Evolutionary conservation across 2,888 invertebrate genomes (phyloP), one percentile per base, ranked within the genome.

Genomic region (Papilio gigon): DNA sequence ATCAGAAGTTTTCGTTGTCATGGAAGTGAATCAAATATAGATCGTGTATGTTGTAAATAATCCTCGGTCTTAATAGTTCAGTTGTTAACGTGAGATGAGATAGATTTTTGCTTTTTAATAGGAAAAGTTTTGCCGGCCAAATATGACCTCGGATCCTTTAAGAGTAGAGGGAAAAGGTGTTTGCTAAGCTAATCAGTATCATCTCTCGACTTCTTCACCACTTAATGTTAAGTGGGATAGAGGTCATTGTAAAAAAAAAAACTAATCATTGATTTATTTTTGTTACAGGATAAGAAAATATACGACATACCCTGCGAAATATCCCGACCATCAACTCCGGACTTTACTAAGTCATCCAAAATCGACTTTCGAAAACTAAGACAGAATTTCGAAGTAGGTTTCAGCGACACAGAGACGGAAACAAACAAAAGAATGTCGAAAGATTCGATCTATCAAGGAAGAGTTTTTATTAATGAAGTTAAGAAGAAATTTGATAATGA

Each of bases 271-370:
- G n/a, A 27, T 4, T 8, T 69, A 71, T 53, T 70, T 60, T 72
- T 68, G 25, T 88, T 85, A 1, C 86, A 92, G 90, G 85, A 87
- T 33, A 74, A 80, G 50, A 83, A 82, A 65, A 86, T 91, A 66
- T 92, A 92, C 83, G 91, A 91, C 72, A 80, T 84, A 0, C 90
- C 90, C 0, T 85, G 80, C 71, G 86, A 86, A 20, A 50, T 71
- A 0, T 76, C 81, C 0, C 73, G 83, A 0, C 77, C 82, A 0
- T 68, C 76, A 0, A 80, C 85, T 0, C 84, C 86, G 0, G 83
- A 82, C 27, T 56, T 69, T 5, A 68, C 68, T 0, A 62, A 25
- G 4, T 62, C 71, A 17, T 71, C 77, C 0, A 85, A 83, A 60
- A 75, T 79, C 0, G 84, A 87, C 20, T 89, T 90, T 76, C 84